Evolutionary conservation across 2,797 vertebrate species (phyloP).

Genomic region (Acipenser ruthenus): DNA sequence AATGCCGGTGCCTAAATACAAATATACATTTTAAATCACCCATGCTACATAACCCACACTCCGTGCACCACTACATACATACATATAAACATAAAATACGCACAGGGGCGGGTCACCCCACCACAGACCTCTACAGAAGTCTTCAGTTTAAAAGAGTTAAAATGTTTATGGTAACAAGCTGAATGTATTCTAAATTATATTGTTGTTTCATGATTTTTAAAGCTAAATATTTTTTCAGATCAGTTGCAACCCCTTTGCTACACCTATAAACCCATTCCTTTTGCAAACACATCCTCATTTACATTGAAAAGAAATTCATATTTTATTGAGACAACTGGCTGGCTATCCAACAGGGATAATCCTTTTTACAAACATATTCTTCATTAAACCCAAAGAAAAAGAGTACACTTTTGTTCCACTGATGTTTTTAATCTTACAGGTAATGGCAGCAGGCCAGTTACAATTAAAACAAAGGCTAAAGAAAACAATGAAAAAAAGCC

Average conservation of each 20-base stretch:
- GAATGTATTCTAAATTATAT: not conserved
- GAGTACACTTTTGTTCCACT: not conserved
- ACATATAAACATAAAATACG: not conserved
- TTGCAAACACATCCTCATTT: conserved; percentile 8
- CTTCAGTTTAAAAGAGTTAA: conserved; percentile 23
- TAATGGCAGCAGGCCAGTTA: conserved; percentile 1
- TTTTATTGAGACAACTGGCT: conserved; percentile 15
- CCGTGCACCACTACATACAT: no score
- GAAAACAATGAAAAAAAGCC: not conserved
- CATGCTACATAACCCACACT: no score
- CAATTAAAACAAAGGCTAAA: not conserved
- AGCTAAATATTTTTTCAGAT: conserved; percentile 15
- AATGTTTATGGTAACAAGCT: not conserved
- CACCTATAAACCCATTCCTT: conserved; percentile 14
- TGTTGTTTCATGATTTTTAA: not conserved
- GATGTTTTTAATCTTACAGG: not conserved
- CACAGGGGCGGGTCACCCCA: conserved; percentile 29
- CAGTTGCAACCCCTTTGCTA: conserved; percentile 4
- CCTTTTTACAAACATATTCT: conserved; percentile 15
- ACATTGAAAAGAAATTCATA: conserved; percentile 17
- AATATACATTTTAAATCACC: no score
- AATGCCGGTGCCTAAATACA: no score
- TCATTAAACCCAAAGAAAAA: conserved; percentile 12
- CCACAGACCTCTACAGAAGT: conserved; percentile 25
- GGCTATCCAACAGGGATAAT: conserved; percentile 8